phyloP scores from a whole-genome alignment of 2,888 invertebrate species.

The Drepana falcataria region DNA sequence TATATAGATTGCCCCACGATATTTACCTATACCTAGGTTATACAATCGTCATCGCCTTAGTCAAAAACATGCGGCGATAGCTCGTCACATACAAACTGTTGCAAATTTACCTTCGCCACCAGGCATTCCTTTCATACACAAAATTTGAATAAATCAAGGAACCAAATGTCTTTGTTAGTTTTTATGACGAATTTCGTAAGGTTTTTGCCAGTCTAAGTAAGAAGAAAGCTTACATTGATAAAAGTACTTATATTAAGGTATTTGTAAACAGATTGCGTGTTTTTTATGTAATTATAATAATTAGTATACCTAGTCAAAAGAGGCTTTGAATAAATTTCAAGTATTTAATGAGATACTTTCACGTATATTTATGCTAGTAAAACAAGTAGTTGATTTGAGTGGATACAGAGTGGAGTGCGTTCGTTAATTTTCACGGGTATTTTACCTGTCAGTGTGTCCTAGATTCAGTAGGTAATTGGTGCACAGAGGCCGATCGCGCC shows the following conservation, averaged over 20 bases:
- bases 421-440: conserved; percentile 1
- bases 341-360: no score
- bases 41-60: no score
- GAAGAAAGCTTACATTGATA: neutral
- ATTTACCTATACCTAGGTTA: no score
- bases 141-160: conserved; percentile 1
- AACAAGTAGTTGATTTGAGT: neutral
- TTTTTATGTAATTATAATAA: no score
- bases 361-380: neutral
- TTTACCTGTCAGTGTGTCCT: conserved; percentile 5
- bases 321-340: no score
- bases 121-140: conserved; percentile 1
- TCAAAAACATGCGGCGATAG: no score
- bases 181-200: neutral
- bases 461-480: conserved; percentile 33
- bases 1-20: no score
- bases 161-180: neutral
- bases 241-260: no score
- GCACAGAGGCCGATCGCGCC: conserved; percentile 23
- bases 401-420: neutral
- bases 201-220: neutral
- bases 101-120: neutral
- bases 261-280: no score
- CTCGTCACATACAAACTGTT: neutral
- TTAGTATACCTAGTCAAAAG: no score